phyloP scores from a whole-genome alignment of 2,113 vertebrate species.

The Misgurnus anguillicaudatus region DNA sequence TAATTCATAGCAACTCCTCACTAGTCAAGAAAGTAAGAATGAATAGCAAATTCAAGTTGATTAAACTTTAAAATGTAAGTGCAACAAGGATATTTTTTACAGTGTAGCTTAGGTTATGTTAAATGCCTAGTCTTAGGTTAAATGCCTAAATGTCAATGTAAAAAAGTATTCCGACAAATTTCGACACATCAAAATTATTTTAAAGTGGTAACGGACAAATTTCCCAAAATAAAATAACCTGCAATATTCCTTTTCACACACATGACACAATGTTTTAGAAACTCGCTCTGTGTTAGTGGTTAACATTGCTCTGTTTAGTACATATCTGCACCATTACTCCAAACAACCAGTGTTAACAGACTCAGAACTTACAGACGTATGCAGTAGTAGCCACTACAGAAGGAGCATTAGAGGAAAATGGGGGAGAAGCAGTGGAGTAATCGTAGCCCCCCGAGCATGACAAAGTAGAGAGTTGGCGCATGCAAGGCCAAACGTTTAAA shows the following conservation, averaged over 20 bases:
- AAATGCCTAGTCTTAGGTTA: too few relatives aligned
- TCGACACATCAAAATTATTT: background rate
- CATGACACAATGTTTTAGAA: conserved; percentile 39
- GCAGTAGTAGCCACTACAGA: conserved; percentile 36
- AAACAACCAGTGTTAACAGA: conserved; percentile 4
- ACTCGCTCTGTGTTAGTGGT: background rate
- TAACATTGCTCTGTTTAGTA: conserved; percentile 5
- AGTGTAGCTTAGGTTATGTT: too few relatives aligned
- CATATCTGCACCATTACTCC: conserved; percentile 38
- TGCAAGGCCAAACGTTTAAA: conserved; percentile 60
- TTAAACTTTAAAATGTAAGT: too few relatives aligned
- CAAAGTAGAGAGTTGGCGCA: conserved; percentile 47
- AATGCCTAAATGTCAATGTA: too few relatives aligned
- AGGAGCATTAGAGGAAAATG: conserved; percentile 24
- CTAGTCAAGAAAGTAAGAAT: too few relatives aligned
- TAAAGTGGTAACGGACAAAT: background rate
- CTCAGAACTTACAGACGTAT: conserved; percentile 32
- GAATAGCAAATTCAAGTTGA: too few relatives aligned
- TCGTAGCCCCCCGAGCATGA: conserved; percentile 30
- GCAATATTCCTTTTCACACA: conserved; percentile 27
- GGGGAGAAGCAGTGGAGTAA: background rate
- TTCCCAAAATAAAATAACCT: background rate
- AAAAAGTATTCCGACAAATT: too few relatives aligned
- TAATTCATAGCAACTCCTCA: too few relatives aligned
- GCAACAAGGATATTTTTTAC: too few relatives aligned